A percentile compares a stretch with the other conserved stretches of the same genome.
Conservation (phyloP, 2,888 invertebrate genomes). For the Rhopalosiphum nymphaeae region DNA sequence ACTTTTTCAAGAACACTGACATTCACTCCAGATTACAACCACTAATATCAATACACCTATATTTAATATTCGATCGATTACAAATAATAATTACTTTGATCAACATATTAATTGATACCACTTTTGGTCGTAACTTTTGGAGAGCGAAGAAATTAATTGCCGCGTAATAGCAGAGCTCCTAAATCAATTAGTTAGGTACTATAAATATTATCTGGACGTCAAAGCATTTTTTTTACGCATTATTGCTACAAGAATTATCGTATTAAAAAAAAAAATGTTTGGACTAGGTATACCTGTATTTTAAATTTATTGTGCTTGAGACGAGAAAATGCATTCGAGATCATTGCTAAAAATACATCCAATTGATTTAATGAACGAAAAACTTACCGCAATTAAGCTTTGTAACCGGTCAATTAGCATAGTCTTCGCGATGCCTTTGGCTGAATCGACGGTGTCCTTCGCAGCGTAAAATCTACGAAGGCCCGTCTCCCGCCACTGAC, state of each 20-base stretch:
- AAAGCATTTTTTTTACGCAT: neutral
- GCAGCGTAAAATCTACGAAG: slow-evolving; percentile 61
- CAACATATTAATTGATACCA: neutral
- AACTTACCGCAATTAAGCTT: slow-evolving; percentile 83
- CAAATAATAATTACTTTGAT: neutral
- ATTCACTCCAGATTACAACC: neutral
- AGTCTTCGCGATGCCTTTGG: slow-evolving; percentile 71
- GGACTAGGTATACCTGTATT: neutral
- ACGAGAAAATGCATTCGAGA: neutral
- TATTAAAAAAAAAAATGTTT: neutral
- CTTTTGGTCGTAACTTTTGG: neutral
- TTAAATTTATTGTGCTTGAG: neutral
- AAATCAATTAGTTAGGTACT: neutral
- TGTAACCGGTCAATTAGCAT: slow-evolving; percentile 83
- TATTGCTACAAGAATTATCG: neutral
- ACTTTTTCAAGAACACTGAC: slow-evolving; percentile 8
- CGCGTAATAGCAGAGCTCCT: neutral
- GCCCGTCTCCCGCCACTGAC: slow-evolving; percentile 64
- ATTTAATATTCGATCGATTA: neutral
- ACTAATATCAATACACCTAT: neutral
- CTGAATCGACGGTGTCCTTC: slow-evolving; percentile 63
- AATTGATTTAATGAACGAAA: neutral
- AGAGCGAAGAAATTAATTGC: neutral
- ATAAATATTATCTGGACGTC: neutral
- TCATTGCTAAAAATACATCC: neutral